Evolutionary conservation across 2,113 vertebrate genomes (phyloP).

Genomic region (Dipodomys ordii): DNA sequence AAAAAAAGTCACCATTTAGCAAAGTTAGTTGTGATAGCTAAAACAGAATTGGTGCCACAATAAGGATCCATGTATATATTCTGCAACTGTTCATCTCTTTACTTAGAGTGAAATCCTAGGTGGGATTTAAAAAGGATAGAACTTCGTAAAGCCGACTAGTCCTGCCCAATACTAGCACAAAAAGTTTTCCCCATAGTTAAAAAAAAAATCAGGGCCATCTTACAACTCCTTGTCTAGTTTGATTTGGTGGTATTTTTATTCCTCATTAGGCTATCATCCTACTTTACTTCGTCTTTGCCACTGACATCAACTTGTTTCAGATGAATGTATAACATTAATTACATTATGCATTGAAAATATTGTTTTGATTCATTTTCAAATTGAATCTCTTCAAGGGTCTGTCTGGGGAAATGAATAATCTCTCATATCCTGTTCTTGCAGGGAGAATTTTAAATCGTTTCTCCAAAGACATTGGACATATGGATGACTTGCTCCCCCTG

Average conservation of each 20-base stretch:
- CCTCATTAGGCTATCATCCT: slow-evolving; percentile 49
- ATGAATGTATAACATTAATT: slow-evolving; percentile 69
- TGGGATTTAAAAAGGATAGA: not conserved
- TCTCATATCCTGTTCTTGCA: slow-evolving; percentile 80
- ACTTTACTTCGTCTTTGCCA: slow-evolving; percentile 67
- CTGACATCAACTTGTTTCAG: slow-evolving; percentile 61
- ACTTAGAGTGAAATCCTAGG: not conserved
- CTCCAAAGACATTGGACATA: slow-evolving; percentile 96
- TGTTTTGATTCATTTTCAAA: slow-evolving; percentile 72
- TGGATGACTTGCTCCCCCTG: slow-evolving; percentile 95
- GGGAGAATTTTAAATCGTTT: slow-evolving; percentile 97
- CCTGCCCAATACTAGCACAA: too few relatives aligned
- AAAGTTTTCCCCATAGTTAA: too few relatives aligned
- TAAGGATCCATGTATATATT: not conserved
- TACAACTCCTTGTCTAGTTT: not conserved
- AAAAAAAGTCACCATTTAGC: not conserved
- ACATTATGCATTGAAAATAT: slow-evolving; percentile 69
- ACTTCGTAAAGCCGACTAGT: not conserved
- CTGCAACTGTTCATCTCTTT: not conserved
- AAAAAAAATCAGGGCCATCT: not conserved
- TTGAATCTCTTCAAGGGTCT: slow-evolving; percentile 57
- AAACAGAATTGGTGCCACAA: not conserved
- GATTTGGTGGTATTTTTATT: slow-evolving; percentile 45
- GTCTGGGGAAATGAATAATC: slow-evolving; percentile 76
- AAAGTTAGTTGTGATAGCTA: not conserved